phyloP scores from a whole-genome alignment of 2,797 vertebrate genomes.

The Lithobates pipiens region DNA sequence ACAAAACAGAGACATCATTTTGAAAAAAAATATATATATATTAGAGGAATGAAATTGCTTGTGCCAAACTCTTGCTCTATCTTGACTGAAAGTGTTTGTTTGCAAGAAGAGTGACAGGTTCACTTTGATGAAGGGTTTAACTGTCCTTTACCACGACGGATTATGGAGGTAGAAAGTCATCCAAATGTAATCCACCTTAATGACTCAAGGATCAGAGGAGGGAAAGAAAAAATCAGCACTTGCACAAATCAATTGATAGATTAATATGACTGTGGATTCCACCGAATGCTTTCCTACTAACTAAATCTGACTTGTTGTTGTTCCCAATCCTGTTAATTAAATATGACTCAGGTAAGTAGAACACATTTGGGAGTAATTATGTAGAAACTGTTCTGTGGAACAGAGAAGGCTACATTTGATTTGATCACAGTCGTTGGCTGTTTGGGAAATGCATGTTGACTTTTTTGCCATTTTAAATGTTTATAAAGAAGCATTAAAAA shows the following conservation, averaged over 20 bases:
- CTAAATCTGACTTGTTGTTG: constrained; percentile 50
- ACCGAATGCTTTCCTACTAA: constrained; percentile 70
- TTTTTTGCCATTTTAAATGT: too few species aligned
- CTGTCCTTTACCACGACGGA: background rate
- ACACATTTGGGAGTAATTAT: background rate
- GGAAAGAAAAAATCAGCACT: constrained; percentile 28
- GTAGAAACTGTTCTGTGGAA: background rate
- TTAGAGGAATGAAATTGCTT: constrained; percentile 77
- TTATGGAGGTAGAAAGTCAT: constrained; percentile 20
- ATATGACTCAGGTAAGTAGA: background rate
- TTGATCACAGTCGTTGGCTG: too few species aligned
- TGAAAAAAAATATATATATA: constrained; percentile 74
- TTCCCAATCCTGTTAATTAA: constrained; percentile 3
- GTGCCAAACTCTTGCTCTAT: constrained; percentile 67
- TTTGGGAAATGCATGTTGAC: too few species aligned
- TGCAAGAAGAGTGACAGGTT: too few species aligned
- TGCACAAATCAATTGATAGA: constrained; percentile 64
- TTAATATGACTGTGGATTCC: constrained; percentile 70
- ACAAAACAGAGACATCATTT: constrained; percentile 90
- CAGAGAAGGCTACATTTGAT: background rate
- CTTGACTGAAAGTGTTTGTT: constrained; percentile 61
- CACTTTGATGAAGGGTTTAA: constrained; percentile 17
- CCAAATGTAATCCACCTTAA: constrained; percentile 55
- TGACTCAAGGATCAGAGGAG: constrained; percentile 17
- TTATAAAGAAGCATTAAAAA: too few species aligned